phyloP scores from a whole-genome alignment of 2,888 invertebrate species.

The Rhamnusium bicolor region DNA sequence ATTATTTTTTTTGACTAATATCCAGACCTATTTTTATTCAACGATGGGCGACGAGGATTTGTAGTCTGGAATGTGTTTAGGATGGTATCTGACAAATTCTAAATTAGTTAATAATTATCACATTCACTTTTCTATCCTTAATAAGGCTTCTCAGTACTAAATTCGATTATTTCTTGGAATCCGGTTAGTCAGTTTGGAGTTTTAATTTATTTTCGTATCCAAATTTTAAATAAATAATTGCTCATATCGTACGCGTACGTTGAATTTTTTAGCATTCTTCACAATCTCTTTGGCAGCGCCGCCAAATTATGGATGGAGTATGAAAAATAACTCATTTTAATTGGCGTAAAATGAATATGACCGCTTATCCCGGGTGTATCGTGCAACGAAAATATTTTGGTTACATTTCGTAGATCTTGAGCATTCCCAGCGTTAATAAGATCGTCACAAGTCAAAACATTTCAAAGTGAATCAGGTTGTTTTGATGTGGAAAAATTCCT shows the following conservation, averaged over 20 bases:
- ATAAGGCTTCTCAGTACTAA: too few relatives aligned
- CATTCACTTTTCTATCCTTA: too few relatives aligned
- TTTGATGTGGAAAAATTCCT: background rate
- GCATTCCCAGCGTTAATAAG: background rate
- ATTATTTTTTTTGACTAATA: too few relatives aligned
- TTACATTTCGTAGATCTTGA: background rate
- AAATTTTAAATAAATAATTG: too few relatives aligned
- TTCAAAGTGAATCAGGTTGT: background rate
- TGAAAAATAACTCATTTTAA: background rate
- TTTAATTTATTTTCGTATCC: too few relatives aligned
- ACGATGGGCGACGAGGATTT: too few relatives aligned
- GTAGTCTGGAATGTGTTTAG: too few relatives aligned
- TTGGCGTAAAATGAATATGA: conserved; percentile 1
- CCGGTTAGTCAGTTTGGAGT: too few relatives aligned
- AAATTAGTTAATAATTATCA: too few relatives aligned
- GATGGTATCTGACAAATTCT: too few relatives aligned
- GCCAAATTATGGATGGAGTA: background rate
- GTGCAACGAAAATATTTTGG: background rate
- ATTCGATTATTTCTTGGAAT: too few relatives aligned
- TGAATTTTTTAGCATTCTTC: background rate
- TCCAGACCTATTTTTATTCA: too few relatives aligned
- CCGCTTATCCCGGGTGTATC: background rate
- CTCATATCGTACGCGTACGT: background rate
- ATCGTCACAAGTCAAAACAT: background rate
- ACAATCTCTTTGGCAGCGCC: background rate